phyloP scores from a whole-genome alignment of 2,113 vertebrate species.

The Pteruthius melanotis region DNA sequence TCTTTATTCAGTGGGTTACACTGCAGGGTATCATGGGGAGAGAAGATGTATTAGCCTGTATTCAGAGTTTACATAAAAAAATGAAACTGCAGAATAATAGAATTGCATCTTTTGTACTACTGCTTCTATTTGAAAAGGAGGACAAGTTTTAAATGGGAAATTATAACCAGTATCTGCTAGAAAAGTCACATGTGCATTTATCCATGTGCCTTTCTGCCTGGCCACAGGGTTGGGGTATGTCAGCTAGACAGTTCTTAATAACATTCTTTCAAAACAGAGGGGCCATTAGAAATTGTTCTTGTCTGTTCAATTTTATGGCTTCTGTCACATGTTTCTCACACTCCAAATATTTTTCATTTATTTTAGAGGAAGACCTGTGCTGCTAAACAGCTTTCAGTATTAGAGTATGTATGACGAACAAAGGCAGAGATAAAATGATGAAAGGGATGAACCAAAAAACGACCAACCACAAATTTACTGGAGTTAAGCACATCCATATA shows the following conservation, averaged over 20 bases:
- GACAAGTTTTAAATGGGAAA: background rate
- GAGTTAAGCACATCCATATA: background rate
- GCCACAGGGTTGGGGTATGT: background rate
- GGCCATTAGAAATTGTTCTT: background rate
- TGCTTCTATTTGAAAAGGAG: constrained; percentile 17
- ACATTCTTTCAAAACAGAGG: background rate
- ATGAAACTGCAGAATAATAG: background rate
- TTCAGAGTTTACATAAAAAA: constrained; percentile 19
- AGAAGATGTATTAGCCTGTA: constrained; percentile 15
- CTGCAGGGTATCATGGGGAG: background rate
- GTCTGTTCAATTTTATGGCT: background rate
- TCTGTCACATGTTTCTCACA: background rate
- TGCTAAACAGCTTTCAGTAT: background rate
- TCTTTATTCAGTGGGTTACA: constrained; percentile 31
- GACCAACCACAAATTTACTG: background rate
- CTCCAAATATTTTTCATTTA: background rate
- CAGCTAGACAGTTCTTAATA: background rate
- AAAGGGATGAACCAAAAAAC: background rate
- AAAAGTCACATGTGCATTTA: background rate
- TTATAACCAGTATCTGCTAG: background rate
- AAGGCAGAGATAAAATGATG: background rate
- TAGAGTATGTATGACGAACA: background rate
- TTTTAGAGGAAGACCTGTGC: background rate
- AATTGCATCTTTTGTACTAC: constrained; percentile 3
- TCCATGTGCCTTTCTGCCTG: background rate